These are phyloP conservation scores for Erpobdella octoculata DNA, from an alignment of 2,888 invertebrate genomes.

Conservation along the genomic window DNA sequence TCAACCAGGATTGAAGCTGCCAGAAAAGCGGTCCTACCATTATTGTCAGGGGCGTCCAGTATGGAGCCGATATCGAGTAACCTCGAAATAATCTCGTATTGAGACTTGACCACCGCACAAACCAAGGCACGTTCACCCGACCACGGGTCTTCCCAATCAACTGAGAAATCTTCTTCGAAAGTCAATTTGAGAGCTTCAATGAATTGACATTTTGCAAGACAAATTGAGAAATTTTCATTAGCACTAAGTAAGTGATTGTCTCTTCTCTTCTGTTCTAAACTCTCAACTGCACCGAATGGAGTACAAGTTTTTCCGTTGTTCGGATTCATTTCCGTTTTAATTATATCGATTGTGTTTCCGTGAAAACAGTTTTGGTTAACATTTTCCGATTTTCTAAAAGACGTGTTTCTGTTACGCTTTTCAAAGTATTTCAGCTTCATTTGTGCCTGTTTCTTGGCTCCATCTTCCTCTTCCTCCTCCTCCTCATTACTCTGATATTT, in stretches of 20 bases:
- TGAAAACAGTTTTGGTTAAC: background rate
- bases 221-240: background rate
- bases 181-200: background rate
- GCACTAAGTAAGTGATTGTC: background rate
- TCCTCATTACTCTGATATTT: too few species aligned
- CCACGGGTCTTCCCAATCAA: constrained; percentile 9
- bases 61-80: background rate
- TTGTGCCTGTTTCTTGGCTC: background rate
- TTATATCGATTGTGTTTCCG: background rate
- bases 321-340: background rate
- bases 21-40: constrained; percentile 10
- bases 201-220: background rate
- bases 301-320: background rate
- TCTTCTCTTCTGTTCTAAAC: background rate
- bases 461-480: too few species aligned
- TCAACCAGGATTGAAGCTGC: background rate
- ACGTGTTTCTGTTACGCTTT: background rate
- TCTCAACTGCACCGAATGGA: background rate
- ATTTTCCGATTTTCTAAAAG: background rate
- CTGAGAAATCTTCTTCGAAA: background rate
- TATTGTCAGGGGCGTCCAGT: constrained; percentile 2
- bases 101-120: background rate
- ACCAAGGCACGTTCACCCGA: background rate
- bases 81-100: background rate
- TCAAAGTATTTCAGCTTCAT: constrained; percentile 4